A percentile compares a stretch with the other conserved stretches of the same genome.
These are phyloP conservation scores for Morelia viridis DNA, from an alignment of 2,797 vertebrate species.

Conservation along the genomic window DNA sequence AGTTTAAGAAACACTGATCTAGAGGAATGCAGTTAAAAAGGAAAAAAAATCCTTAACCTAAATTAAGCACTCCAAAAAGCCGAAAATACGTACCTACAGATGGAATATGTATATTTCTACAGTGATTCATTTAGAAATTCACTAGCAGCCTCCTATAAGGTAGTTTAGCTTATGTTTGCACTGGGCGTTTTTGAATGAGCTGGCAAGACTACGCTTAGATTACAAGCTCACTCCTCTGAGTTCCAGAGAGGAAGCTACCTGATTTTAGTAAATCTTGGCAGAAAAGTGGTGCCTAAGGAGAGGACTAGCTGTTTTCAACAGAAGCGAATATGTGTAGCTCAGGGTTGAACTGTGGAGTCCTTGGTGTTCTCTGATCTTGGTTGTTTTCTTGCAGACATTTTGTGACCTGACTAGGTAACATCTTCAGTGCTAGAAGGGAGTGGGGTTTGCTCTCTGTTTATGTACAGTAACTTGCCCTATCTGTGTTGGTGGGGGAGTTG, in stretches of 20 bases:
- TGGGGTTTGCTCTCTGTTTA: no score
- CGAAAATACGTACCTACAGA: neutral
- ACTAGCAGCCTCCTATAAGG: neutral
- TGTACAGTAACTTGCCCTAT: no score
- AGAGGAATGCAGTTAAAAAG: neutral
- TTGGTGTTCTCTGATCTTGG: no score
- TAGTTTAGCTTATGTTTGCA: neutral
- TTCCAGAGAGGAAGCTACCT: neutral
- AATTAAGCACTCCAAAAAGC: neutral
- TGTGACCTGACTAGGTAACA: no score
- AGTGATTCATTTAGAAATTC: neutral
- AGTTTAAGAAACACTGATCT: neutral
- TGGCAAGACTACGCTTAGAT: neutral
- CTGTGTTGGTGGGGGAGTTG: no score
- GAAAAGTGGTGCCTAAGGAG: neutral
- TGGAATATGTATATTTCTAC: neutral
- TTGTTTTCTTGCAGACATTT: no score
- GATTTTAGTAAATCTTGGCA: neutral
- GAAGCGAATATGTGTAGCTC: no score
- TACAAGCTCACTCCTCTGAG: neutral
- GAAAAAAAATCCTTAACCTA: neutral
- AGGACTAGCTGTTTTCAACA: neutral
- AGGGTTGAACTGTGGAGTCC: no score
- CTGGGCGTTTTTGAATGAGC: neutral
- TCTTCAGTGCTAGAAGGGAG: no score